Conservation (phyloP, 2,113 vertebrate species). For the Panurus biarmicus region DNA sequence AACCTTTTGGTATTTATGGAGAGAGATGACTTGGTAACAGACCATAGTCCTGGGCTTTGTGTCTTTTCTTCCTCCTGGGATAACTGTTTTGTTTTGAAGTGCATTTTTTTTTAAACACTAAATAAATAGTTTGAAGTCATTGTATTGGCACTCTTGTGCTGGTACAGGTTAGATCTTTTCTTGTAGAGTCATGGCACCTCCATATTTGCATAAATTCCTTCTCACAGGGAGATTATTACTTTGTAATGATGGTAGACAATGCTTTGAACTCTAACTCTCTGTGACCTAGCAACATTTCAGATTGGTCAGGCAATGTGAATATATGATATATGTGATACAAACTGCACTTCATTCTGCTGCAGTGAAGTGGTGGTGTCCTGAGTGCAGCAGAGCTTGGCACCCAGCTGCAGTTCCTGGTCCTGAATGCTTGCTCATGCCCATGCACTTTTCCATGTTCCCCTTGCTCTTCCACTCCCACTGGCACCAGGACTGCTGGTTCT, state of each 20-base stretch:
- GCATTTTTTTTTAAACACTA: neutral
- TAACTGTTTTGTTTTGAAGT: neutral
- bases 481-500: neutral
- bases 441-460: neutral
- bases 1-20: neutral
- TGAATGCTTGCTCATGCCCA: accelerated
- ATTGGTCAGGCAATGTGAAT: neutral
- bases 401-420: accelerated
- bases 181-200: neutral
- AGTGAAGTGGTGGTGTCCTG: neutral
- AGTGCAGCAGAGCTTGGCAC: neutral
- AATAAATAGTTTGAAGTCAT: neutral
- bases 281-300: neutral
- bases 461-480: neutral
- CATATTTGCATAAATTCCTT: too few relatives aligned
- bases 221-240: neutral
- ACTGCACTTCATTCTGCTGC: neutral
- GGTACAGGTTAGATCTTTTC: neutral
- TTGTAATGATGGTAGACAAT: neutral
- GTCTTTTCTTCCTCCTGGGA: neutral
- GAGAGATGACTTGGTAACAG: neutral
- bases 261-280: neutral
- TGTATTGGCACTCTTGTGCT: neutral
- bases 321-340: neutral
- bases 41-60: neutral